These are phyloP conservation scores for Loxodonta africana DNA, from an alignment of 2,113 vertebrate species.

Conservation along the genomic window DNA sequence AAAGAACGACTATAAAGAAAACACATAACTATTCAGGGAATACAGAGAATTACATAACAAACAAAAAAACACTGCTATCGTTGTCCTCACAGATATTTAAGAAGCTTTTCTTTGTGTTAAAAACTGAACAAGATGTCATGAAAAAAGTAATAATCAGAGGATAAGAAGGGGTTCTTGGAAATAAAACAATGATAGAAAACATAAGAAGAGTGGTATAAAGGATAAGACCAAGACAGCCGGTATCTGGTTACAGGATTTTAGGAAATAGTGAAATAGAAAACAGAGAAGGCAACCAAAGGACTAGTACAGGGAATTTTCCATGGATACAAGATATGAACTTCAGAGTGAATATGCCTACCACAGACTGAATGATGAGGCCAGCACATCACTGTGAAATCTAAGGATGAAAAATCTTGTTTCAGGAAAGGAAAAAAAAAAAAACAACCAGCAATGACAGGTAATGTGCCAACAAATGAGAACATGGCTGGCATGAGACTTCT, in stretches of 20 bases:
- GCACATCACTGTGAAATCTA: neutral
- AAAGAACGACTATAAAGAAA: conserved; percentile 30
- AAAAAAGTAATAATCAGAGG: neutral
- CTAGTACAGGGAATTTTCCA: neutral
- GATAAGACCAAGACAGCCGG: neutral
- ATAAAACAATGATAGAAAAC: neutral
- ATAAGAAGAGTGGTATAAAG: conserved; percentile 3
- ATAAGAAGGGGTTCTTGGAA: neutral
- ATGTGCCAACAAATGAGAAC: neutral
- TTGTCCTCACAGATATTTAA: neutral
- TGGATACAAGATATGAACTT: neutral
- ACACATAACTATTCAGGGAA: neutral
- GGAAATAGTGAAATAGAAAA: neutral
- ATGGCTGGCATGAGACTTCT: neutral
- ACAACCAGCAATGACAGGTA: neutral
- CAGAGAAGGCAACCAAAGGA: neutral
- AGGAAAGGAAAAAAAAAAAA: neutral
- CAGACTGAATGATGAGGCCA: neutral
- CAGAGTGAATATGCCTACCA: neutral
- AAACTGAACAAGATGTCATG: neutral
- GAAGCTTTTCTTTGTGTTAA: neutral
- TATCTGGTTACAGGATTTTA: neutral
- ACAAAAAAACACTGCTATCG: neutral
- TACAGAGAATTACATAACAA: conserved; percentile 3
- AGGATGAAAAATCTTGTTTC: conserved; percentile 38